Evolutionary conservation across 2,888 invertebrate species (phyloP), one percentile per base, ranked within the genome.

Genomic region (Orgyia antiqua): DNA sequence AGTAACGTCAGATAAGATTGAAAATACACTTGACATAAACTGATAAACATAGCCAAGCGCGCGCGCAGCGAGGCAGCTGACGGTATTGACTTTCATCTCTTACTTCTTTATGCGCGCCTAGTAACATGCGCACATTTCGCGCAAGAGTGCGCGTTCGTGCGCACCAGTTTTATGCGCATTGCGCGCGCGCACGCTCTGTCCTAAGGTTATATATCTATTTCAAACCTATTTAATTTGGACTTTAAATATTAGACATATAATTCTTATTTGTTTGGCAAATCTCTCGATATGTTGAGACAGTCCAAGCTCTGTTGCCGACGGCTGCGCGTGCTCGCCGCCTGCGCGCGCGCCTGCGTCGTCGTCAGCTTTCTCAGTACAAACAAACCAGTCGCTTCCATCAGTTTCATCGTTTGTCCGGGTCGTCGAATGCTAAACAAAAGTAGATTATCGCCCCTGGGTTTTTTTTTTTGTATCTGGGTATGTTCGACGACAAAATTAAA

Each of bases 71-170:
- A n/a, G n/a, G 32, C 29, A 31, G 32, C 38, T 39, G 4, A n/a
- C 39, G 31, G 24, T 21, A 7, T 17, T 17, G 4, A 17, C 4
- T 17, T 4, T 7, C 17, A 7, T 7, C 17, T 25, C 42, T 38
- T 42, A 31, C 37, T 35, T n/a, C n/a, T 32, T 56, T 51, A 67
- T 77, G 66, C 21, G 42, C 50, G 55, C 80, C 79, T 80, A 55
- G 79, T 80, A 76, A 57, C 58, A 72, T 73, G 86, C 83, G 86
- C 86, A 84, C 83, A 71, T 73, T 82, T 83, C 82, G 84, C 84
- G 84, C 86, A 86, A 80, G 75, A 73, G 69, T 66, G 68, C 69
- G 69, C 69, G 64, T 63, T 68, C 68, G 69, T 71, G 82, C 82
- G 80, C 80, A 76, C 57, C 58, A 41, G 51, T 53, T 51, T 60